These are phyloP conservation scores for Amphiura filiformis DNA, from an alignment of 35 echinoderm and acorn worm genomes.

Conservation along the genomic window DNA sequence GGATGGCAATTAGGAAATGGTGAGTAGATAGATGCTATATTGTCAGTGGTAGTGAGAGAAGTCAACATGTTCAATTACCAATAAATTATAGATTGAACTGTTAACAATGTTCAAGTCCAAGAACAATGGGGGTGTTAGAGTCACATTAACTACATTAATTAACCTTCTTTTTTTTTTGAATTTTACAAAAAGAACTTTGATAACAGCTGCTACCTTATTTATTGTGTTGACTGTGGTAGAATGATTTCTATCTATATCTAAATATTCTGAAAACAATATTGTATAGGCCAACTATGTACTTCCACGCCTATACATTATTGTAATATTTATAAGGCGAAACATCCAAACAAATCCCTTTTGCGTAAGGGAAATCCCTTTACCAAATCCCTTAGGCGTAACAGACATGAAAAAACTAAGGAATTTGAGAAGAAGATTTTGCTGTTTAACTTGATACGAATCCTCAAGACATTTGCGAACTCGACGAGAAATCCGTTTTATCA, in stretches of 20 bases:
- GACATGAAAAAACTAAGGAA: too few species aligned
- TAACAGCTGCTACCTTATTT: background rate
- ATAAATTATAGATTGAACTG: too few species aligned
- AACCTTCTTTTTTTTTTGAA: background rate
- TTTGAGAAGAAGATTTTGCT: too few species aligned
- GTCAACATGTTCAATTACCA: background rate
- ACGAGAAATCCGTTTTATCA: background rate
- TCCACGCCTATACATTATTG: background rate
- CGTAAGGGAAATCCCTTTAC: too few species aligned
- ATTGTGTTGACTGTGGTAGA: background rate
- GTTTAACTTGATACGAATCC: too few species aligned
- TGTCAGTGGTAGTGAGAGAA: background rate
- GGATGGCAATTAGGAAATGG: constrained; percentile 48
- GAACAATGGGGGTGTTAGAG: too few species aligned
- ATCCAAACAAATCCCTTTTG: too few species aligned
- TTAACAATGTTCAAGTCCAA: too few species aligned
- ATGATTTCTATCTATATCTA: background rate
- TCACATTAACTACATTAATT: background rate
- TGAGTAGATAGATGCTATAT: background rate
- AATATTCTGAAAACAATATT: background rate
- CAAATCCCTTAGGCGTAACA: too few species aligned
- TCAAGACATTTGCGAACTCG: too few species aligned
- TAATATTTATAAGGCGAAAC: background rate
- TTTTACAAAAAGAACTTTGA: background rate
- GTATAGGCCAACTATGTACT: background rate